Percentiles rank a stretch among this genome's conserved stretches.
Conservation (phyloP, 2,888 invertebrate genomes). For the Caenorhabditis sp. region DNA sequence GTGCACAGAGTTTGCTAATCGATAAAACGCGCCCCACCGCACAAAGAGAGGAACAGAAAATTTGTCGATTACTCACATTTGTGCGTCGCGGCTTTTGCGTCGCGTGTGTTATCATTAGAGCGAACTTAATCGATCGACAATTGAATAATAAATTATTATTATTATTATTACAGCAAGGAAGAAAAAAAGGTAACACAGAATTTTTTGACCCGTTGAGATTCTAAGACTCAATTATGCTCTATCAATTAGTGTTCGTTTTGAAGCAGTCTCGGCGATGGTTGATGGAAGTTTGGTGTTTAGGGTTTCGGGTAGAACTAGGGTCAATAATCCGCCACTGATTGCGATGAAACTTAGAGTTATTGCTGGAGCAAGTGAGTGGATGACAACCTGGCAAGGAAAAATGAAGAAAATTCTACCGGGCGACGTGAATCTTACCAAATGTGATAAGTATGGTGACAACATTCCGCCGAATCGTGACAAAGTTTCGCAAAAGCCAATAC, state of each 20-base stretch:
- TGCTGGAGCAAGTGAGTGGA: slow-evolving; percentile 32
- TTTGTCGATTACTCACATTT: too few species aligned
- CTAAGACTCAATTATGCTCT: background rate
- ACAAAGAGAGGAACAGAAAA: too few species aligned
- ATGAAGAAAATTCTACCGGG: background rate
- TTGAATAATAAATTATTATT: too few species aligned
- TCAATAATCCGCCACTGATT: slow-evolving; percentile 45
- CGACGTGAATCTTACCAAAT: slow-evolving; percentile 34
- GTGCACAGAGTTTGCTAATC: too few species aligned
- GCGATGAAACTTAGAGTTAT: slow-evolving; percentile 33
- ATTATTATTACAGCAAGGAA: too few species aligned
- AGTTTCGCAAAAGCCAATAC: slow-evolving; percentile 54
- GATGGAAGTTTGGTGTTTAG: slow-evolving; percentile 46
- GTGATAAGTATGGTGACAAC: slow-evolving; percentile 47
- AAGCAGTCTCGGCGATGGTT: slow-evolving; percentile 38
- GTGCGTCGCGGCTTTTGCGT: too few species aligned
- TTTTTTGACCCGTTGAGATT: slow-evolving; percentile 2
- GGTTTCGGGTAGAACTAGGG: slow-evolving; percentile 52
- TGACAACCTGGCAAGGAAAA: slow-evolving; percentile 29
- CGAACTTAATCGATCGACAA: too few species aligned
- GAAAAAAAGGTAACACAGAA: background rate
- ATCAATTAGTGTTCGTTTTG: slow-evolving; percentile 22
- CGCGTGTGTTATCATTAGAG: too few species aligned
- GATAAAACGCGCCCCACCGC: too few species aligned
- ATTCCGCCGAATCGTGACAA: slow-evolving; percentile 50